Evolutionary conservation across 2,888 invertebrate species (phyloP), one percentile per base, ranked within the genome.

Genomic region (Aleiodes alternator): DNA sequence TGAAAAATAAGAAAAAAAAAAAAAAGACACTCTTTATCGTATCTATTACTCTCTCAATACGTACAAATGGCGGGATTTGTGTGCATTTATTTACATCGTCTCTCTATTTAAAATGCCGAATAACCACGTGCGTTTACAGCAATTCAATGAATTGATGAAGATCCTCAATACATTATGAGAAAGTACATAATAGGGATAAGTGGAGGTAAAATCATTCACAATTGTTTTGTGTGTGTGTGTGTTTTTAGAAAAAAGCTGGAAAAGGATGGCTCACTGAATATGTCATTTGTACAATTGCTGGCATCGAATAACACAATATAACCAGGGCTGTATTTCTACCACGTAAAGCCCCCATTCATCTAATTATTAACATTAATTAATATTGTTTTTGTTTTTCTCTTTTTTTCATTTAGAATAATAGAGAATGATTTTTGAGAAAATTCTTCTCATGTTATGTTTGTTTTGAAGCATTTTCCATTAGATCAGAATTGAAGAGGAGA

Each of bases 281-380:
- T 82, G 77, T 81, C 78, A 79, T 81, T 82, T 78, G 78, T 81
- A 80, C 78, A 80, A 79, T 84, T 84, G 76, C 80, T 64, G 73
- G 69, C 81, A 82, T 81, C 75, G 75, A 82, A 82, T 82, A 82
- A 81, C 82, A 82, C 80, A 81, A 81, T 79, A 78, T 78, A 77
- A 80, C 76, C 84, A 85, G 84, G 84, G 76, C 76, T 80, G 85
- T 84, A 70, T 76, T 43, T 43, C 3, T 43, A 43, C 4, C 8
- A 43, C 9, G 43, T 43, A 3, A 7, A 8, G 43, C 43, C 43
- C 43, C 43, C 43, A 6, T 34, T 34, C 34, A 34, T 34, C 9
- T 8, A 43, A 43, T 34, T 6, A 34, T 34, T 34, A 43, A 43
- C 8, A 43, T 43, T 43, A 0, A 43, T 43, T 43, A 43, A 43